These are phyloP conservation scores for Syrphus vitripennis DNA, from an alignment of 2,888 invertebrate genomes.

Conservation along the genomic window DNA sequence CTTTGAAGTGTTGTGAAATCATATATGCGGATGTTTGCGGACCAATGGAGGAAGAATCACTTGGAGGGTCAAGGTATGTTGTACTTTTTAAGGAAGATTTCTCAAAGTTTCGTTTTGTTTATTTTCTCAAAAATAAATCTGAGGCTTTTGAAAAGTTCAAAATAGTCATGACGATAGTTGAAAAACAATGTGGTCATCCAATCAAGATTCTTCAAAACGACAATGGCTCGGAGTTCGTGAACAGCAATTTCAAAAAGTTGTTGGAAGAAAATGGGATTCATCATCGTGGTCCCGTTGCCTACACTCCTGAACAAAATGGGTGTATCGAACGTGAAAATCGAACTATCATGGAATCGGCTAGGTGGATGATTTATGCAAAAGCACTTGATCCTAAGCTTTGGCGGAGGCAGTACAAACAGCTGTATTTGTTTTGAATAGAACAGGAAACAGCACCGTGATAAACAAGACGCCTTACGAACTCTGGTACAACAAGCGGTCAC, in stretches of 20 bases:
- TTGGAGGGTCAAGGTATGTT: constrained; percentile 11
- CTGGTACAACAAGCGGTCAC: constrained; percentile 61
- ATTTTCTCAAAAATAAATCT: too few species aligned
- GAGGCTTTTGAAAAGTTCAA: too few species aligned
- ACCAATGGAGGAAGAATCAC: too few species aligned
- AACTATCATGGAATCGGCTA: constrained; percentile 75
- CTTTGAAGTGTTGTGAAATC: constrained; percentile 1
- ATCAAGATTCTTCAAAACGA: constrained; percentile 17
- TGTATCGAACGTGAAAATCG: too few species aligned
- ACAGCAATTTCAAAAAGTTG: constrained; percentile 16
- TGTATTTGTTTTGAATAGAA: constrained; percentile 76
- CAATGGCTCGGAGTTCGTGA: constrained; percentile 48
- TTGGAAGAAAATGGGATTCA: constrained; percentile 22
- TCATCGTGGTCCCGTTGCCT: too few species aligned
- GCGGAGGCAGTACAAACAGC: too few species aligned
- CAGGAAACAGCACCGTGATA: too few species aligned
- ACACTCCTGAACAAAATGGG: too few species aligned
- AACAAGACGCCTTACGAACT: constrained; percentile 72
- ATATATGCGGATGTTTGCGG: constrained; percentile 23
- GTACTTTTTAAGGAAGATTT: constrained; percentile 9
- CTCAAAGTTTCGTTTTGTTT: too few species aligned
- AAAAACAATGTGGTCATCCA: constrained; percentile 6
- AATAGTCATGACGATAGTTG: too few species aligned
- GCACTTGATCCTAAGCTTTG: too few species aligned
- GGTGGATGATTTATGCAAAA: constrained; percentile 67